phyloP scores from a whole-genome alignment of 2,113 vertebrate species.

The Vimba vimba region DNA sequence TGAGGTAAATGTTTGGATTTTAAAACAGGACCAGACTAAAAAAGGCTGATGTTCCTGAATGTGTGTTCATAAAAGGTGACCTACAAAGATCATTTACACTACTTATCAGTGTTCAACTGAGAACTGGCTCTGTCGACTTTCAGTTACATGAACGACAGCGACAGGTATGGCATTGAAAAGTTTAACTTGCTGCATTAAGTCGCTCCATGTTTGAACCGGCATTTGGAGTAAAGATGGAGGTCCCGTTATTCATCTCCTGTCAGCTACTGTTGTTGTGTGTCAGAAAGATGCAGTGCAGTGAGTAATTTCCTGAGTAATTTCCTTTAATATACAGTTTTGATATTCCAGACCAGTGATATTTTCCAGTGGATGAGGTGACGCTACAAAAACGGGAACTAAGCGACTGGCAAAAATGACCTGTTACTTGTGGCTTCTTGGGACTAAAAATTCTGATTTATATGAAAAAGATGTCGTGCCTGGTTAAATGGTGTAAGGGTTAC shows the following conservation, averaged over 20 bases:
- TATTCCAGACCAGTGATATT: slow-evolving; percentile 1
- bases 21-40: neutral
- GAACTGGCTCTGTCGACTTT: too few species aligned
- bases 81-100: neutral
- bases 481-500: neutral
- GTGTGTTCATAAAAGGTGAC: slow-evolving; percentile 9
- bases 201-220: neutral
- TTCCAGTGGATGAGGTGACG: neutral
- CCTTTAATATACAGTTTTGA: slow-evolving; percentile 16
- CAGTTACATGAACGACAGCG: neutral
- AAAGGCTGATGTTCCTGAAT: neutral
- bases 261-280: slow-evolving; percentile 6
- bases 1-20: neutral
- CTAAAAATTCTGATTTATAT: neutral
- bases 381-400: neutral
- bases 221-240: neutral
- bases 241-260: neutral
- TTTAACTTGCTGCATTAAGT: neutral
- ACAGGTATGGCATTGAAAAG: neutral
- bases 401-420: neutral
- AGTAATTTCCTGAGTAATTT: slow-evolving; percentile 5
- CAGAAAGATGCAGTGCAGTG: neutral
- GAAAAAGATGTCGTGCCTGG: neutral
- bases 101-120: neutral
- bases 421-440: neutral